Base-by-base conservation (phyloP, 2,113 vertebrate species). In the Coryphaenoides rupestris region DNA sequence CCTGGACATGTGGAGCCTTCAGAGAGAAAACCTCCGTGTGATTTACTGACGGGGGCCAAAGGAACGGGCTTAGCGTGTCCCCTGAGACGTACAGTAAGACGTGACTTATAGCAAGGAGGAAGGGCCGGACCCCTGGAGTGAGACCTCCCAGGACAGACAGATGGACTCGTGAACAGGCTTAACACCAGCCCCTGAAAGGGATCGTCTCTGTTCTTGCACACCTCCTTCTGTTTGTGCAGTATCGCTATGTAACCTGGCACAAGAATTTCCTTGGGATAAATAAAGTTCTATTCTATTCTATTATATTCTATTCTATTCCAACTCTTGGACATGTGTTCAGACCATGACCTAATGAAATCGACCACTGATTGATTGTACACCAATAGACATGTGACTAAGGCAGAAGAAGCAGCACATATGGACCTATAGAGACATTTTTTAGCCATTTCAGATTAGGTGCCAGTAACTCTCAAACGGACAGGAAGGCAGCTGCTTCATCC, bases 101-200 rank as follows among this genome's bases (percentile, higher is more conserved):
- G 77, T 63, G 56, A 65, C 23, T 72, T 59, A 62, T 12, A 57
- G 67, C 55, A 60, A 72, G 72, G 13, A 70, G 60, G 45, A 69
- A 69, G 62, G 69, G 78, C 71, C 63, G 75, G 72, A 84, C 81
- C 57, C 85, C 79, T 75, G 71, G 33, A 61, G 83, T 40, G 76
- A 77, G 79, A 84, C 77, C 74, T 83, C 78, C 77, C 66, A 66
- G 76, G 60, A 64, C 73, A 81, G 69, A 71, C 62, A 50, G 62
- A 24, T 46, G 17, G 63, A 64, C 78, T 76, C 72, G 76, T 77
- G 75, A 72, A 55, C 45, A 22, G 75, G 62, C 50, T 40, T 22
- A 24, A 56, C 58, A 45, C 63, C 24, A 54, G 72, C 65, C 28
- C 21, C 19, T 61, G 50, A 24, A 45, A 22, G 28, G 23, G 33